Percentiles rank a stretch among this genome's conserved stretches.
phyloP scores from a whole-genome alignment of 2,113 vertebrate genomes.

The Mystacornis crossleyi region DNA sequence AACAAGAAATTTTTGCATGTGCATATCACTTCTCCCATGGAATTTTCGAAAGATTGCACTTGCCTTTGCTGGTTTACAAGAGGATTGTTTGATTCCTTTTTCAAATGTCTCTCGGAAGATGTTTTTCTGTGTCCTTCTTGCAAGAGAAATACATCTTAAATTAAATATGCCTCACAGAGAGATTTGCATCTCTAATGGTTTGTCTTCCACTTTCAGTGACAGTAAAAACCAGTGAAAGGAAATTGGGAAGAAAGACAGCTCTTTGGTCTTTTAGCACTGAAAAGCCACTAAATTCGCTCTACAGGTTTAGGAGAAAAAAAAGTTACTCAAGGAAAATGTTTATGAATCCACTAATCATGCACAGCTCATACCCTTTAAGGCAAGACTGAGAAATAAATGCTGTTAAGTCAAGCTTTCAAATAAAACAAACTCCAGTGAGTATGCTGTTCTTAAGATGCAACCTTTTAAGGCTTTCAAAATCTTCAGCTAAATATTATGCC shows the following conservation, averaged over 20 bases:
- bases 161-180: conserved; percentile 18
- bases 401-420: background rate
- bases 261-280: conserved; percentile 14
- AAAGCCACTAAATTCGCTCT: background rate
- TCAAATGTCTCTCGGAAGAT: conserved; percentile 28
- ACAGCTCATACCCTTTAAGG: background rate
- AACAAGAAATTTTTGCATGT: background rate
- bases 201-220: conserved; percentile 33
- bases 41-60: conserved; percentile 5
- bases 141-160: conserved; percentile 42
- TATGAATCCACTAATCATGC: background rate
- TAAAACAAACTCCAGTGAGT: background rate
- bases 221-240: conserved; percentile 60
- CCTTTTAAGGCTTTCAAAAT: background rate
- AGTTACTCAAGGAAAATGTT: background rate
- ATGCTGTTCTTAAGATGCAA: background rate
- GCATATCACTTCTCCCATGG: background rate
- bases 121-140: conserved; percentile 50
- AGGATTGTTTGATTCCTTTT: conserved; percentile 9
- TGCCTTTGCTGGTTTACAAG: conserved; percentile 3
- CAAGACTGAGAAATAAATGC: background rate
- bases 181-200: conserved; percentile 52
- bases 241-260: conserved; percentile 12
- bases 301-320: background rate
- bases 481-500: background rate